phyloP scores from a whole-genome alignment of 2,888 invertebrate species.

The Mylabris sibirica region DNA sequence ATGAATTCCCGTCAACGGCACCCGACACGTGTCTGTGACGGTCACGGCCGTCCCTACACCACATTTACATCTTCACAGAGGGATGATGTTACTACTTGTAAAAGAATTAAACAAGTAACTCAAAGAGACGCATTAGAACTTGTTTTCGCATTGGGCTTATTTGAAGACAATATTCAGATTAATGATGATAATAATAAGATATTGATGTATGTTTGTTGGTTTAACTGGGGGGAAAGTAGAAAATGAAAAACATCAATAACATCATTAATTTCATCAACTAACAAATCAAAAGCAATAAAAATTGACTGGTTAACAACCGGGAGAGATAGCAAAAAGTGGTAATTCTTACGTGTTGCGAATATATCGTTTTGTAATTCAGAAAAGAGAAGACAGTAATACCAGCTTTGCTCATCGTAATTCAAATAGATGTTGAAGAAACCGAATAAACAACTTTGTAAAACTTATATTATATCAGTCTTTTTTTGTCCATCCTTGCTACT shows the following conservation, averaged over 20 bases:
- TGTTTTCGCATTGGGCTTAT: not conserved
- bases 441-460: not conserved
- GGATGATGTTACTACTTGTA: not conserved
- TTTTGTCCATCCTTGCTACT: not conserved
- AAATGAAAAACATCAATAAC: conserved; percentile 19
- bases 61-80: not conserved
- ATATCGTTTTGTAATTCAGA: not conserved
- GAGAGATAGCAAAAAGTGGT: conserved; percentile 53
- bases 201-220: not conserved
- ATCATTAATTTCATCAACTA: conserved; percentile 20
- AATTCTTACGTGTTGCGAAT: conserved; percentile 48
- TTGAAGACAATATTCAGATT: not conserved
- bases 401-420: conserved; percentile 6
- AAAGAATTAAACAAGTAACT: not conserved
- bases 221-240: not conserved
- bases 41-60: conserved; percentile 24
- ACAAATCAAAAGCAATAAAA: conserved; percentile 45
- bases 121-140: not conserved
- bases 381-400: not conserved
- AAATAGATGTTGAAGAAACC: not conserved
- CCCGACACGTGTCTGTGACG: conserved; percentile 33
- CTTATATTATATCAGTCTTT: not conserved
- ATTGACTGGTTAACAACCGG: conserved; percentile 51
- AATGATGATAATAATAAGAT: not conserved
- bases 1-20: conserved; percentile 29